Evolutionary conservation across 2,888 invertebrate genomes (phyloP).

Genomic region (Molorchus minor): DNA sequence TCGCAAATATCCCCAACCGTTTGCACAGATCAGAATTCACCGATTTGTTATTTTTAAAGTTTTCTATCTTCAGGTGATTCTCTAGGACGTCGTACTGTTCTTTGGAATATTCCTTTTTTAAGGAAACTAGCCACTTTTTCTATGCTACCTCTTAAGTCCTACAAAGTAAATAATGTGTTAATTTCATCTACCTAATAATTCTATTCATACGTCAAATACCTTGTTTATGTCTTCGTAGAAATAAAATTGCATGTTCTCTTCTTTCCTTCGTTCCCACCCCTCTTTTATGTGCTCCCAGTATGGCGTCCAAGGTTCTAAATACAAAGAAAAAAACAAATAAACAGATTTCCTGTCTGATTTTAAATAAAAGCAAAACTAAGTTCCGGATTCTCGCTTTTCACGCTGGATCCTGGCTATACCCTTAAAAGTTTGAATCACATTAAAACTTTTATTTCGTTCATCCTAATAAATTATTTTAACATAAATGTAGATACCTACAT

Average conservation of each 20-base stretch:
- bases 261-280: constrained; percentile 73
- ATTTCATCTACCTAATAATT: neutral
- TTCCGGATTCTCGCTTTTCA: too few species aligned
- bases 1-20: constrained; percentile 69
- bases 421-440: too few species aligned
- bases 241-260: constrained; percentile 77
- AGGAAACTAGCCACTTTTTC: constrained; percentile 71
- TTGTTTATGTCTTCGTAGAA: constrained; percentile 83
- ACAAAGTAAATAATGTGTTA: constrained; percentile 44
- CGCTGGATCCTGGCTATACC: too few species aligned
- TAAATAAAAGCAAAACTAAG: too few species aligned
- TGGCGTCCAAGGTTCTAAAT: constrained; percentile 46
- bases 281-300: constrained; percentile 83
- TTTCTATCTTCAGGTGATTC: constrained; percentile 80
- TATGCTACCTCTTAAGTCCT: constrained; percentile 71
- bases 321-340: neutral
- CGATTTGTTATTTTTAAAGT: constrained; percentile 82
- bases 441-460: too few species aligned
- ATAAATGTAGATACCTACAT: too few species aligned
- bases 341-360: too few species aligned
- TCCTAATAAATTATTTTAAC: too few species aligned
- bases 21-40: constrained; percentile 76
- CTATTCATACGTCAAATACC: constrained; percentile 58
- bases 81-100: constrained; percentile 71
- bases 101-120: constrained; percentile 66